Evolutionary conservation across 2,888 invertebrate species (phyloP).

Genomic region (Bimastos eiseni): DNA sequence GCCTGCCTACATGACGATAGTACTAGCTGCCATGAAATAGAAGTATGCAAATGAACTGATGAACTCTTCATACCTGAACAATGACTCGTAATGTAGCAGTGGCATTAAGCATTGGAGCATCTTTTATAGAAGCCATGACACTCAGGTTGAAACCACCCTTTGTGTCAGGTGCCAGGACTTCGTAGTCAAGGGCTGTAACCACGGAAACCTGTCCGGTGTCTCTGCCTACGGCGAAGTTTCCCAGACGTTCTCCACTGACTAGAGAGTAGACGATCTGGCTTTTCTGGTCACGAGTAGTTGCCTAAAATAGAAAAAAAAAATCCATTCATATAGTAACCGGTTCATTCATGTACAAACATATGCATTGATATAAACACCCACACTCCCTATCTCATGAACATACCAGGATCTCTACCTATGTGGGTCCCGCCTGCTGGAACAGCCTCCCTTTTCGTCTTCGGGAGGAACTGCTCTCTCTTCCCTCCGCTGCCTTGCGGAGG

Average conservation of each 20-base stretch:
- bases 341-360: neutral
- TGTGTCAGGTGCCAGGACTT: neutral
- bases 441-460: too few species aligned
- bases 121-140: neutral
- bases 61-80: neutral
- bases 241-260: neutral
- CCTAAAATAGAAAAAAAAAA: neutral
- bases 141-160: neutral
- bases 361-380: neutral
- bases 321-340: neutral
- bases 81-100: neutral
- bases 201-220: conserved; percentile 1
- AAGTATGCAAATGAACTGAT: neutral
- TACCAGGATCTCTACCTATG: too few species aligned
- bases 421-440: too few species aligned
- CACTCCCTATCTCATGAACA: neutral
- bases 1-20: neutral
- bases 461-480: too few species aligned
- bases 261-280: neutral
- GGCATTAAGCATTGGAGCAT: neutral
- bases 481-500: too few species aligned
- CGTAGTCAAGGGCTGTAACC: neutral
- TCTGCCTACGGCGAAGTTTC: neutral
- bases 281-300: neutral
- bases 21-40: neutral